These are phyloP conservation scores for Trissolcus basalis DNA, from an alignment of 1,140 invertebrate genomes.

Conservation along the genomic window DNA sequence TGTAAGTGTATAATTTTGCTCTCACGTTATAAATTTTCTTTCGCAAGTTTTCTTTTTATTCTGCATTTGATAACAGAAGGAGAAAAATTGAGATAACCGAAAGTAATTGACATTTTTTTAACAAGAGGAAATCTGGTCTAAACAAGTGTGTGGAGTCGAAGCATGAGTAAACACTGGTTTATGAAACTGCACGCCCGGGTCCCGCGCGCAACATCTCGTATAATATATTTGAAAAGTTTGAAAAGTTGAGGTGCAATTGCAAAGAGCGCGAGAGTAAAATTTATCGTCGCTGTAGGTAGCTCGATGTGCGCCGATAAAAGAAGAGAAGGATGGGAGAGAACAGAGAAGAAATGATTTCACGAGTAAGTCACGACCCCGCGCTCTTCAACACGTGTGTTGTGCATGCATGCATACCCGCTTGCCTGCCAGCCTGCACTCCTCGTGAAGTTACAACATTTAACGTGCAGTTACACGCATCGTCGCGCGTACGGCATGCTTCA, in stretches of 20 bases:
- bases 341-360: slow-evolving; percentile 57
- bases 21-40: too few relatives aligned
- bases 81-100: too few relatives aligned
- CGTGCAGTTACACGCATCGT: slow-evolving; percentile 65
- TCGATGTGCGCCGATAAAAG: slow-evolving; percentile 55
- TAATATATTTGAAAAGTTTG: slow-evolving; percentile 52
- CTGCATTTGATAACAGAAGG: too few relatives aligned
- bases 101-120: too few relatives aligned
- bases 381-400: slow-evolving; percentile 53
- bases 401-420: slow-evolving; percentile 51
- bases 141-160: too few relatives aligned
- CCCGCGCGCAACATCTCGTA: slow-evolving; percentile 25
- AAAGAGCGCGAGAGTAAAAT: slow-evolving; percentile 53
- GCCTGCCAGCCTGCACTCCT: slow-evolving; percentile 51
- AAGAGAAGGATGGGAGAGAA: slow-evolving; percentile 34
- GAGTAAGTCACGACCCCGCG: slow-evolving; percentile 64
- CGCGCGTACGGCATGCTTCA: slow-evolving; percentile 60
- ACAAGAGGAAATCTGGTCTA: too few relatives aligned
- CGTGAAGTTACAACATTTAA: slow-evolving; percentile 61
- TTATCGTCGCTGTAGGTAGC: slow-evolving; percentile 66
- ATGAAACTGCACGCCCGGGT: slow-evolving; percentile 30
- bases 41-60: too few relatives aligned
- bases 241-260: slow-evolving; percentile 51
- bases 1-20: too few relatives aligned
- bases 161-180: slow-evolving; percentile 34